Conservation (phyloP, 2,113 vertebrate species). For the Amblyopsis rosae region DNA sequence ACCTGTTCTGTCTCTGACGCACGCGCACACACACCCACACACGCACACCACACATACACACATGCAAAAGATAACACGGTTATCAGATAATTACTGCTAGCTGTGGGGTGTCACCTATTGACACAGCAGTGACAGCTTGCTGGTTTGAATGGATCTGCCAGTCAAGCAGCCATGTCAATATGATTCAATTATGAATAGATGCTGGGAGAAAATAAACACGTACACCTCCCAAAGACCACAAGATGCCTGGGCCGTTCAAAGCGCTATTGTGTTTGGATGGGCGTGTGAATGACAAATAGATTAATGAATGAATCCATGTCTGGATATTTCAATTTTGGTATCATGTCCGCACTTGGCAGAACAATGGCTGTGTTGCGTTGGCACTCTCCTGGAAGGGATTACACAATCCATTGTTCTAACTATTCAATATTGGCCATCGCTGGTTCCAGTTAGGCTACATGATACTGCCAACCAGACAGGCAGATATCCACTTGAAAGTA, state of each 20-base stretch:
- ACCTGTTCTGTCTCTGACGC: background rate
- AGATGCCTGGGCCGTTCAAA: constrained; percentile 12
- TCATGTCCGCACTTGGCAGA: background rate
- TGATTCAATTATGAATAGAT: constrained; percentile 46
- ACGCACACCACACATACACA: constrained; percentile 10
- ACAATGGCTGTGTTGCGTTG: constrained; percentile 27
- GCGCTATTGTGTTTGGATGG: constrained; percentile 6
- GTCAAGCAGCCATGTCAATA: constrained; percentile 26
- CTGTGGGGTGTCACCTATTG: constrained; percentile 55
- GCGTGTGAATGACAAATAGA: background rate
- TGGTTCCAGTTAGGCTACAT: constrained; percentile 16
- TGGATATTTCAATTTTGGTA: constrained; percentile 1
- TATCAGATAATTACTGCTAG: constrained; percentile 65
- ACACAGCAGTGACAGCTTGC: constrained; percentile 47
- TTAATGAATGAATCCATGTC: background rate
- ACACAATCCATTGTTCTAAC: constrained; percentile 44
- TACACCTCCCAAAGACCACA: background rate
- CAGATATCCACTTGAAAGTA: constrained; percentile 8
- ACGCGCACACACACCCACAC: constrained; percentile 1
- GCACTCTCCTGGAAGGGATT: constrained; percentile 25
- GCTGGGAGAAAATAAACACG: constrained; percentile 8
- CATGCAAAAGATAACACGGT: constrained; percentile 36
- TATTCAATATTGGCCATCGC: constrained; percentile 19
- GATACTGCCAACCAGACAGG: constrained; percentile 5
- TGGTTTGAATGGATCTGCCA: constrained; percentile 53